Evolutionary conservation across 2,113 vertebrate species (phyloP).

Genomic region (Scolopax mira): DNA sequence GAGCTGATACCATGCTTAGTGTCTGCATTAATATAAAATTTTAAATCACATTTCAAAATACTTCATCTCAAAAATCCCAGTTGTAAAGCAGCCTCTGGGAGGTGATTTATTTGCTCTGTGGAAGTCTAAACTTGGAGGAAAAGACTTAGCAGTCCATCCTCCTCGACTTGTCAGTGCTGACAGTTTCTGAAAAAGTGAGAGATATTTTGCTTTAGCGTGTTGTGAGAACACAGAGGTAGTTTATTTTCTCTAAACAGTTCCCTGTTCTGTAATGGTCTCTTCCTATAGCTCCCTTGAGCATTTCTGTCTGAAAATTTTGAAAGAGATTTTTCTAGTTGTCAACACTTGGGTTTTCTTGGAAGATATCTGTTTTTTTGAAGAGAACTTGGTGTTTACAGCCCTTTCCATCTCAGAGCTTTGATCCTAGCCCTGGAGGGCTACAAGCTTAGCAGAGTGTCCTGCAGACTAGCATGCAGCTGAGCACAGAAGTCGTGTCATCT

Average conservation of each 20-base stretch:
- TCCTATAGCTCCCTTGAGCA: background rate
- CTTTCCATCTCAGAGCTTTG: conserved; percentile 10
- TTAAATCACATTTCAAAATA: background rate
- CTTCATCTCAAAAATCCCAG: background rate
- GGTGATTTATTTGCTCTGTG: background rate
- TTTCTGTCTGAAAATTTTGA: background rate
- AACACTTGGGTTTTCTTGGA: background rate
- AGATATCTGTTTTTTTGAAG: background rate
- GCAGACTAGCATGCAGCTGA: background rate
- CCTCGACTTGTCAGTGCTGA: background rate
- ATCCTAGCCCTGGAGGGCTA: conserved; percentile 1
- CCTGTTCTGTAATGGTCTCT: background rate
- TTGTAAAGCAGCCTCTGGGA: background rate
- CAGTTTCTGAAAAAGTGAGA: background rate
- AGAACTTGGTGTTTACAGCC: background rate
- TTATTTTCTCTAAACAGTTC: background rate
- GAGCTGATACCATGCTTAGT: background rate
- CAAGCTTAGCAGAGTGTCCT: background rate
- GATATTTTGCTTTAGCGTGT: background rate
- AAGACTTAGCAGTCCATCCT: background rate
- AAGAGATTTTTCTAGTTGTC: conserved; percentile 19
- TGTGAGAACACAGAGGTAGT: background rate
- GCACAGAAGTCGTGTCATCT: background rate
- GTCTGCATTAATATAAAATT: background rate
- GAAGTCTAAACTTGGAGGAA: background rate